phyloP scores from a whole-genome alignment of 1,140 invertebrate genomes.

The Aradophagus sp. region DNA sequence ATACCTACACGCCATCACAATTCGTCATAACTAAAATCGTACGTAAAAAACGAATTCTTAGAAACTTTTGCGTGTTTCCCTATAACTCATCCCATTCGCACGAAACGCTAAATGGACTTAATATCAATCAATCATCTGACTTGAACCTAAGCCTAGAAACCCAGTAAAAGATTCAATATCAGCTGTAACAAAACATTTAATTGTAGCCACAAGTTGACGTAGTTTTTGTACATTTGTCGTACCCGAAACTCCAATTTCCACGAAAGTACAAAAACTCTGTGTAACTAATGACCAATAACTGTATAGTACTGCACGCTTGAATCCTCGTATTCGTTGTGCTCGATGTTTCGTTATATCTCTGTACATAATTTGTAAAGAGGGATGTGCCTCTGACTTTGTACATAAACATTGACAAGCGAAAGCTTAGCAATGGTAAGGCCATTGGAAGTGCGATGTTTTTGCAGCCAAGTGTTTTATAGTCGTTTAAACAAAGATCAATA shows the following conservation, averaged over 20 bases:
- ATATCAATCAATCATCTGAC: conserved; percentile 22
- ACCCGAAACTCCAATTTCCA: too few species aligned
- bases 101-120: conserved; percentile 5
- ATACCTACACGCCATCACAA: too few species aligned
- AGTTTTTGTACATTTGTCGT: conserved; percentile 7
- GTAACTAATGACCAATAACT: conserved; percentile 9
- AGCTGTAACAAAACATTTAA: too few species aligned
- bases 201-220: too few species aligned
- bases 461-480: conserved; percentile 22
- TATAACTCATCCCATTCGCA: background rate
- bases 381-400: conserved; percentile 16
- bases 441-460: conserved; percentile 27
- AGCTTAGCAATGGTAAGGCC: conserved; percentile 26
- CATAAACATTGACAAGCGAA: conserved; percentile 11
- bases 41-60: too few species aligned
- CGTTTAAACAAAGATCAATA: conserved; percentile 11
- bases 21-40: too few species aligned
- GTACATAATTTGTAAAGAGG: conserved; percentile 44
- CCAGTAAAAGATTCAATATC: background rate
- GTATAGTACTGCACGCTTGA: conserved; percentile 59
- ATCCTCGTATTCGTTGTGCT: conserved; percentile 54
- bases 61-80: too few species aligned
- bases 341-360: conserved; percentile 43
- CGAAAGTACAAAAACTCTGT: background rate
- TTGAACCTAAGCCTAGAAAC: conserved; percentile 18